Conservation (phyloP, 1,140 invertebrate species). For the Temnothorax nylanderi region DNA sequence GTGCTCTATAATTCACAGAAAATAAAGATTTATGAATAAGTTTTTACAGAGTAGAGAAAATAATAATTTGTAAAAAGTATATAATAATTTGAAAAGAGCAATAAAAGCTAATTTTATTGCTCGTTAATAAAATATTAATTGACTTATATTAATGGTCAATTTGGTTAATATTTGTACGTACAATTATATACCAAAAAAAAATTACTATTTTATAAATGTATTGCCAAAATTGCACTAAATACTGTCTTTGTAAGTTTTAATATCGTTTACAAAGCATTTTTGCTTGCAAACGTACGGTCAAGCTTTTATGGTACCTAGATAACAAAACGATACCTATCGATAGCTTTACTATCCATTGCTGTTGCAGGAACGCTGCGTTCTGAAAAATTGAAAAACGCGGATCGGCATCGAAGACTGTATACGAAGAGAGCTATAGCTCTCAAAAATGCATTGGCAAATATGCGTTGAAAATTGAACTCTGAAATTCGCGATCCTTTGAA, state of each 20-base stretch:
- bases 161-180: background rate
- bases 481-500: background rate
- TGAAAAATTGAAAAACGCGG: background rate
- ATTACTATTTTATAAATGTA: background rate
- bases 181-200: background rate
- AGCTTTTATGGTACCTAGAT: background rate
- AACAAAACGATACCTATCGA: background rate
- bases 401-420: conserved; percentile 8
- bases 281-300: background rate
- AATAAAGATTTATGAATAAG: background rate
- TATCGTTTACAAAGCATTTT: background rate
- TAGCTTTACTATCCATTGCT: background rate
- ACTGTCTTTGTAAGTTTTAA: background rate
- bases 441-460: conserved; percentile 1
- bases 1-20: background rate
- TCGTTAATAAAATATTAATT: background rate
- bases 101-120: background rate
- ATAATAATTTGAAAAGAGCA: background rate
- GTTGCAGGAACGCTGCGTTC: background rate
- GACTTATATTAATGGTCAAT: background rate
- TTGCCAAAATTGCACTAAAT: background rate
- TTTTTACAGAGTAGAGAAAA: background rate
- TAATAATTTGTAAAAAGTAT: no score
- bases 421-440: no score
- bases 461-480: background rate